Evolutionary conservation across 2,888 invertebrate species (phyloP).

Genomic region (Tetragonisca angustula): DNA sequence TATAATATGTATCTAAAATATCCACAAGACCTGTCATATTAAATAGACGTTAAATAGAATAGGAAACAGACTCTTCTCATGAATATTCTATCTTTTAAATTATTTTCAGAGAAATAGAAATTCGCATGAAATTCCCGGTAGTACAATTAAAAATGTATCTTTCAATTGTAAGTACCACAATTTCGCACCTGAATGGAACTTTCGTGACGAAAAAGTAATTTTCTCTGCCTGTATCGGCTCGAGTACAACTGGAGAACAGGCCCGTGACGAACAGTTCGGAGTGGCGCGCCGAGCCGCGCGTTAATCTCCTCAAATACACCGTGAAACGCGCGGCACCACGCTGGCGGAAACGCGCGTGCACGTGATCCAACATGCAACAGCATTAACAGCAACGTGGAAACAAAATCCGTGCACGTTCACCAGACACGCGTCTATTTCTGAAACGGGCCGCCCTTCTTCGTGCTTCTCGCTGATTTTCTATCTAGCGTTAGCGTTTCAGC

Average conservation of each 20-base stretch:
- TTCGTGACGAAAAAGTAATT: neutral
- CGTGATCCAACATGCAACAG: constrained; percentile 31
- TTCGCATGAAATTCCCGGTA: too few relatives aligned
- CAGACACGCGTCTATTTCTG: constrained; percentile 50
- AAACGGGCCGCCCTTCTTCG: constrained; percentile 12
- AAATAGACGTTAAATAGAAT: too few relatives aligned
- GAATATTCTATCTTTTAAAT: too few relatives aligned
- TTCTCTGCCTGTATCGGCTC: constrained; percentile 22
- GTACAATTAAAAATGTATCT: neutral
- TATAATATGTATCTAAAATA: too few relatives aligned
- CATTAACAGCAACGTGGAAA: constrained; percentile 36
- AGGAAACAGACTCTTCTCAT: too few relatives aligned
- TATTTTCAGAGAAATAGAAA: too few relatives aligned
- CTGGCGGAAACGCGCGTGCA: constrained; percentile 27
- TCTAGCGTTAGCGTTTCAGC: neutral
- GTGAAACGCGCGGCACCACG: constrained; percentile 28
- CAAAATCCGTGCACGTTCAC: constrained; percentile 41
- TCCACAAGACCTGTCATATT: too few relatives aligned
- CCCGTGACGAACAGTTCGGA: constrained; percentile 44
- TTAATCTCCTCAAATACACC: constrained; percentile 65
- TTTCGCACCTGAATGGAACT: neutral
- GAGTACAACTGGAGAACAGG: constrained; percentile 37
- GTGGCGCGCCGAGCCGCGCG: constrained; percentile 33
- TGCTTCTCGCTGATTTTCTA: constrained; percentile 21
- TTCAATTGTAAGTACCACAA: neutral